These are phyloP conservation scores for Sander vitreus DNA, from an alignment of 2,113 vertebrate genomes.

Conservation along the genomic window DNA sequence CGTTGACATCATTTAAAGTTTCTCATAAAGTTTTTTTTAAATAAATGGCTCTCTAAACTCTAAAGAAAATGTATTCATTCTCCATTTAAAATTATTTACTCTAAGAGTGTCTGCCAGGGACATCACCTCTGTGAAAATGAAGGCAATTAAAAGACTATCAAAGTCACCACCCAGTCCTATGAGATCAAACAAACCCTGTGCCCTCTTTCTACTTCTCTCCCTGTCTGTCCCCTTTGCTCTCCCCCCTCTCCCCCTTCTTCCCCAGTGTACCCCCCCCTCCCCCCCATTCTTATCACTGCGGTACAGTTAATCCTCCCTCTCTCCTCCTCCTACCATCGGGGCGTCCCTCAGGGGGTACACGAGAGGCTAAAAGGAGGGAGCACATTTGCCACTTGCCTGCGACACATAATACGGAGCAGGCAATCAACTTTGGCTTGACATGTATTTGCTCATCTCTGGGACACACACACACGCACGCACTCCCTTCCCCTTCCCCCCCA, in stretches of 20 bases:
- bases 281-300: conserved; percentile 90
- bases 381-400: conserved; percentile 97
- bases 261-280: conserved; percentile 72
- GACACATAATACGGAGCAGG: conserved; percentile 96
- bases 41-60: conserved; percentile 23
- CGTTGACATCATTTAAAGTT: conserved; percentile 52
- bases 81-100: conserved; percentile 39
- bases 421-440: conserved; percentile 99
- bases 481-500: background rate
- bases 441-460: conserved; percentile 99
- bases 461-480: conserved; percentile 44
- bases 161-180: conserved; percentile 78
- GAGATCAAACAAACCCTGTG: conserved; percentile 78
- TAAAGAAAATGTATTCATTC: background rate
- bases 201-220: conserved; percentile 55
- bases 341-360: conserved; percentile 80
- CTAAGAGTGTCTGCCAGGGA: conserved; percentile 16
- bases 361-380: conserved; percentile 92
- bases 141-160: conserved; percentile 80
- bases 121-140: conserved; percentile 63
- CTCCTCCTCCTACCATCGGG: conserved; percentile 74
- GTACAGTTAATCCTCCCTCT: conserved; percentile 90
- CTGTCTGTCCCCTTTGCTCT: conserved; percentile 56
- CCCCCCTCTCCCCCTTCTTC: conserved; percentile 33
- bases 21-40: conserved; percentile 34